phyloP scores from a whole-genome alignment of 1,140 invertebrate species.

The Spodoptera frugiperda region DNA sequence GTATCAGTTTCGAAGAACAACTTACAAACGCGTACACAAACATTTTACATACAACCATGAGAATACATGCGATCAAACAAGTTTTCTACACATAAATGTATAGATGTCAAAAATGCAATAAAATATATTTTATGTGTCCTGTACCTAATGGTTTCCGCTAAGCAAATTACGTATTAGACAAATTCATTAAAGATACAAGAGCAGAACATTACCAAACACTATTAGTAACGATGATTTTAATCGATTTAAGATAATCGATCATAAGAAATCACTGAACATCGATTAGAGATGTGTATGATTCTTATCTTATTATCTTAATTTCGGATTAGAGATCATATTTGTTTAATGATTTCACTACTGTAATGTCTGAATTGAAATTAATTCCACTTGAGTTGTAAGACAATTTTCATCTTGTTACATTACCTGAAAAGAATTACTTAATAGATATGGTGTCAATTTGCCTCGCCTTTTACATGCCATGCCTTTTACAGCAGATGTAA shows the following conservation, averaged over 20 bases:
- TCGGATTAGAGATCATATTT: neutral
- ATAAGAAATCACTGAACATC: neutral
- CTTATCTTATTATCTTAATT: neutral
- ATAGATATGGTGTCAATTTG: too few relatives aligned
- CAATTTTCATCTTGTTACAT: too few relatives aligned
- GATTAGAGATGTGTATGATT: constrained; percentile 10
- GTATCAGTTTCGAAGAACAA: neutral
- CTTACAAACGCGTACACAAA: too few relatives aligned
- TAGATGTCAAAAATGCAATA: constrained; percentile 55
- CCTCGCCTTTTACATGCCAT: too few relatives aligned
- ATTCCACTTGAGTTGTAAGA: too few relatives aligned
- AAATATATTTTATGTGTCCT: constrained; percentile 63
- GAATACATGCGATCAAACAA: constrained; percentile 18
- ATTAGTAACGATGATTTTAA: constrained; percentile 12
- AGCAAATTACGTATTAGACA: constrained; percentile 55
- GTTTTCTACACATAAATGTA: constrained; percentile 44
- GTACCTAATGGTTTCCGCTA: constrained; percentile 56
- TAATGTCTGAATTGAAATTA: too few relatives aligned
- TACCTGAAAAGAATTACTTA: too few relatives aligned
- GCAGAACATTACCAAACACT: constrained; percentile 17
- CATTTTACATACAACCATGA: too few relatives aligned
- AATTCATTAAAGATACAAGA: constrained; percentile 54
- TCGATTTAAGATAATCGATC: constrained; percentile 6
- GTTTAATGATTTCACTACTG: neutral
- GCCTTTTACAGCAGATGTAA: neutral